Conservation (phyloP, 1,140 invertebrate species). For the Saccostrea echinata region DNA sequence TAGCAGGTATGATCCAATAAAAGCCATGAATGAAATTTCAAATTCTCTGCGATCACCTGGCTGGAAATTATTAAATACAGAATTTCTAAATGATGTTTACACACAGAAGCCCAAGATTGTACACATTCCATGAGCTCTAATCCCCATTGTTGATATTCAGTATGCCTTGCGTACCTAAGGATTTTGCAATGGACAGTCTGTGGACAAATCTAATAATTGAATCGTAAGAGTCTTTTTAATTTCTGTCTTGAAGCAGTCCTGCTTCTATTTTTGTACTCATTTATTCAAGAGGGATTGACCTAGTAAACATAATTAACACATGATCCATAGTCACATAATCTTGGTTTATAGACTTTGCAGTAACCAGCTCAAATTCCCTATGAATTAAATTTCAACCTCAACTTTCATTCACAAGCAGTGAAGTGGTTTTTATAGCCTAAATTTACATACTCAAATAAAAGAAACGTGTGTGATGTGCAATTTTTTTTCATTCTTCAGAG, state of each 20-base stretch:
- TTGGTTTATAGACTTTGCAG: not conserved
- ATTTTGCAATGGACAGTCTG: conserved; percentile 20
- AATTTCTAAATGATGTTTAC: conserved; percentile 36
- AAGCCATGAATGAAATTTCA: conserved; percentile 19
- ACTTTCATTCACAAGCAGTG: not conserved
- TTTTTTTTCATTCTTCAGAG: not conserved
- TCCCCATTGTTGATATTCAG: conserved; percentile 20
- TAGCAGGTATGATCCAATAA: conserved; percentile 22
- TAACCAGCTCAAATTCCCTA: not conserved
- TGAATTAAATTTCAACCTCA: not conserved
- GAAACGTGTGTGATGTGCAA: not conserved
- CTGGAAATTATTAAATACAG: conserved; percentile 29
- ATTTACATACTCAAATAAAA: not conserved
- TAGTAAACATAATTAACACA: conserved; percentile 17
- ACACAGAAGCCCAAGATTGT: conserved; percentile 21
- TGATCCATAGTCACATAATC: conserved; percentile 18
- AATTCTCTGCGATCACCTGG: conserved; percentile 16
- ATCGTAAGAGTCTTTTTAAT: conserved; percentile 27
- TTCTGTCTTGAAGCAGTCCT: not conserved
- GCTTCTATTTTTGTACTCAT: conserved; percentile 13
- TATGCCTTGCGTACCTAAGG: conserved; percentile 6
- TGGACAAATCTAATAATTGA: conserved; percentile 28
- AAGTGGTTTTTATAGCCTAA: not conserved
- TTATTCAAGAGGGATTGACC: conserved; percentile 33
- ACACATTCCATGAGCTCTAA: not conserved